Evolutionary conservation across 2,888 invertebrate species (phyloP).

Genomic region (Ophion slaviceki): DNA sequence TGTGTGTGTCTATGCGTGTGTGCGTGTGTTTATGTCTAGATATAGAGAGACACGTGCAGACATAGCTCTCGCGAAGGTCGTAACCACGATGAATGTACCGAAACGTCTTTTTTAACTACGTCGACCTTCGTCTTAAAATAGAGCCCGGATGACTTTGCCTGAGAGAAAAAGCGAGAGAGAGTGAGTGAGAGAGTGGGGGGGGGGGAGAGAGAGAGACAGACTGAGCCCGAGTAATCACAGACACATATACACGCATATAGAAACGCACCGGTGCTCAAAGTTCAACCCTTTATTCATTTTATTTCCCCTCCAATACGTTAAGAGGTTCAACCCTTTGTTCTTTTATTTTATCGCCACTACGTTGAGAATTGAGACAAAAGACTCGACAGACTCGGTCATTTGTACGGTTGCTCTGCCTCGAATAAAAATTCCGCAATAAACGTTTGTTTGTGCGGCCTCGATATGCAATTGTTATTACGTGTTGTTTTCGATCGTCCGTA

Average conservation of each 20-base stretch:
- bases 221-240: not conserved
- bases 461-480: not conserved
- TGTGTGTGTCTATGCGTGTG: too few species aligned
- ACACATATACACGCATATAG: not conserved
- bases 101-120: constrained; percentile 69
- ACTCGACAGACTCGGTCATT: too few species aligned
- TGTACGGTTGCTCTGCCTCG: not conserved
- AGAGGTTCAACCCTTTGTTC: not conserved
- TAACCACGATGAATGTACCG: constrained; percentile 68
- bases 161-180: constrained; percentile 28
- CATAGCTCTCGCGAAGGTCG: constrained; percentile 66
- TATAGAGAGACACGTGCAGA: not conserved
- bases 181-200: not conserved
- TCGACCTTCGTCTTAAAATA: constrained; percentile 73
- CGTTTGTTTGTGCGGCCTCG: not conserved
- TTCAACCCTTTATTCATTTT: not conserved
- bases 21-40: not conserved
- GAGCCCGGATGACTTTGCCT: constrained; percentile 67
- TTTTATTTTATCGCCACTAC: not conserved
- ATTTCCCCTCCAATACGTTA: not conserved
- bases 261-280: constrained; percentile 7
- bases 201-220: not conserved
- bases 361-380: not conserved
- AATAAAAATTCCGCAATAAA: not conserved
- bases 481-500: too few species aligned